Base-by-base conservation (phyloP, 2,797 vertebrate genomes). In the Neomorphus geoffroyi region DNA sequence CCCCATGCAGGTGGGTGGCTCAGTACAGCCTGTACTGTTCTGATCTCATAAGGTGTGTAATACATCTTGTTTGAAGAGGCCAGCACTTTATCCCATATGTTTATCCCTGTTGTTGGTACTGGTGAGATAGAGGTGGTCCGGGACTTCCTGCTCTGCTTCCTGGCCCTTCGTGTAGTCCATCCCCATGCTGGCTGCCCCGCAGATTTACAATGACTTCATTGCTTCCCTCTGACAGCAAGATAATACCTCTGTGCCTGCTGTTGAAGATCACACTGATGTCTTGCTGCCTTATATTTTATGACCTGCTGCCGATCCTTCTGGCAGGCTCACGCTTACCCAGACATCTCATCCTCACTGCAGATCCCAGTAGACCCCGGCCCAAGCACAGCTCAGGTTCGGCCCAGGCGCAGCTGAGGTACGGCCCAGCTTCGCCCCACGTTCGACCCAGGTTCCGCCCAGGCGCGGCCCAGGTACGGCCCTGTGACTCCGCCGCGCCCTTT, bases 1-100 rank as follows among this genome's bases (percentile, higher is more conserved):
- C 39, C 39, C 39, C 14, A 14, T 10, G 39, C 39, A n/a, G n/a
- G n/a, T n/a, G n/a, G n/a, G n/a, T n/a, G n/a, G n/a, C 39, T 14
- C 39, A 41, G 39, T 41, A 14, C 39, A 14, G 39, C 39, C 39
- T 41, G 39, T 58, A 21, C n/a, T 65, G 27, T 13, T 77, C 18
- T 86, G 41, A 11, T 64, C 30, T 82, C 13, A 3, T 45, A 45
- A 35, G n/a, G 54, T 13, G 39, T 48, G 30, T 10, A 6, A 18
- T 56, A 51, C 54, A 7, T 62, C 45, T n/a, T n/a, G 9, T 72
- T 60, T 43, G 28, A 18, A 90, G 67, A 27, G 13, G 12, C 13
- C 7, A 82, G 37, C 27, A 13, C 33, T 61, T 61, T 66, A 10
- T 12, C 22, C 16, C 2, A 1, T 0, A 0, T 6, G 15, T 70